Conservation (phyloP, 2,113 vertebrate genomes). For the Crotalus viridis region DNA sequence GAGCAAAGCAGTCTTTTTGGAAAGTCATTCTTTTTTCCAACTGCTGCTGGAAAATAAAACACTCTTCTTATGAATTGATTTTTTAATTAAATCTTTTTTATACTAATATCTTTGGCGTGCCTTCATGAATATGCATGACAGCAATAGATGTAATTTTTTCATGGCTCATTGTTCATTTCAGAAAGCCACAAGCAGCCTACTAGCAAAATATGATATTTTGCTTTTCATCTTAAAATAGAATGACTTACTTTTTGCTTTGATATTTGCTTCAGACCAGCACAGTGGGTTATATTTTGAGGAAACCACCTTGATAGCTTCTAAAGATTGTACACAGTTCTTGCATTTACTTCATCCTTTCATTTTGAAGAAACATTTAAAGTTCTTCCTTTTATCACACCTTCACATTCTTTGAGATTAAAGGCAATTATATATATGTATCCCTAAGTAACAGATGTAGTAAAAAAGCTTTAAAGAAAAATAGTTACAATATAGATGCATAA, state of each 20-base stretch:
- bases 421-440: background rate
- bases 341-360: constrained; percentile 26
- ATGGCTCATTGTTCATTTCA: constrained; percentile 48
- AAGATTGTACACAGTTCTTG: constrained; percentile 40
- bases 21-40: constrained; percentile 55
- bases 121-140: constrained; percentile 61
- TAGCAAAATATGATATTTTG: constrained; percentile 33
- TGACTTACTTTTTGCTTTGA: constrained; percentile 37
- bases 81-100: constrained; percentile 64
- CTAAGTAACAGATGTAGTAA: background rate
- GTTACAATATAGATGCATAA: constrained; percentile 45
- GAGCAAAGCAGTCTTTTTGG: constrained; percentile 59
- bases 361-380: constrained; percentile 14
- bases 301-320: constrained; percentile 41
- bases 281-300: constrained; percentile 39
- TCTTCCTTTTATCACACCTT: constrained; percentile 28
- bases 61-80: constrained; percentile 54
- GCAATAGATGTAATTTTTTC: constrained; percentile 45
- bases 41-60: constrained; percentile 51
- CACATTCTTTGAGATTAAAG: constrained; percentile 35
- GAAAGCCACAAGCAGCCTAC: constrained; percentile 51
- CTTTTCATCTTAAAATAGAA: constrained; percentile 42
- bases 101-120: constrained; percentile 42
- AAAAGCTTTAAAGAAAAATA: constrained; percentile 41
- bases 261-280: constrained; percentile 34